A percentile compares a stretch with the other conserved stretches of the same genome.
Evolutionary conservation across 1,140 invertebrate genomes (phyloP).

Genomic region (Philotrypesis tridentata): DNA sequence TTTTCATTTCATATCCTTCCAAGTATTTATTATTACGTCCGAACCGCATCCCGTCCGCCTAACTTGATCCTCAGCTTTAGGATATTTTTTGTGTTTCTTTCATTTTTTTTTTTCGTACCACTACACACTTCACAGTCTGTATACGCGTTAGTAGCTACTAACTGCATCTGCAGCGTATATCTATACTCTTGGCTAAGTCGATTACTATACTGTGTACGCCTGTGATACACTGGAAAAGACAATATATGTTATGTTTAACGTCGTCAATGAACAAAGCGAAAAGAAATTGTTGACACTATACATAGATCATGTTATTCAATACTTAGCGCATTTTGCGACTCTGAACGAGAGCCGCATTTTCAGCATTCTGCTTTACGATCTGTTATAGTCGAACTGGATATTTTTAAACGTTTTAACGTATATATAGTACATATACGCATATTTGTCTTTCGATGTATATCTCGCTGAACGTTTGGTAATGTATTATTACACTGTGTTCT

Average conservation of each 20-base stretch:
- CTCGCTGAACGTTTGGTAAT: too few relatives aligned
- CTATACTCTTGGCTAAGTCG: constrained; percentile 10
- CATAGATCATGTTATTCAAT: background rate
- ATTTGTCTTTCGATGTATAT: background rate
- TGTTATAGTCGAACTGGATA: background rate
- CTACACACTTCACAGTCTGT: constrained; percentile 22
- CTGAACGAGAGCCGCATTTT: background rate
- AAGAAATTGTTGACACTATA: background rate
- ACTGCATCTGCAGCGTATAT: constrained; percentile 26
- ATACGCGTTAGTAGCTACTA: constrained; percentile 44
- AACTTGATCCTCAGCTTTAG: constrained; percentile 34
- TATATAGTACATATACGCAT: too few relatives aligned
- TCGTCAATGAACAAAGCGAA: background rate
- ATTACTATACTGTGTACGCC: background rate
- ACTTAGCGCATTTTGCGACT: background rate
- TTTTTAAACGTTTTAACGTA: background rate
- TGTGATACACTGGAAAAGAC: background rate
- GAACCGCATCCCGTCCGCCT: background rate
- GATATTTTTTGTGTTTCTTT: constrained; percentile 6
- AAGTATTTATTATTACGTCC: constrained; percentile 5
- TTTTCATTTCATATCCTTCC: constrained; percentile 47
- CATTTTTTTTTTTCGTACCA: background rate
- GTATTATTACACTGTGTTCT: too few relatives aligned
- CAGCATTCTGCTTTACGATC: background rate
- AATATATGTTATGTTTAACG: background rate